Evolutionary conservation across 92 coral and sea anemone species (phyloP), one percentile per base, ranked within the genome.

Genomic region (Epizoanthus scotinus): DNA sequence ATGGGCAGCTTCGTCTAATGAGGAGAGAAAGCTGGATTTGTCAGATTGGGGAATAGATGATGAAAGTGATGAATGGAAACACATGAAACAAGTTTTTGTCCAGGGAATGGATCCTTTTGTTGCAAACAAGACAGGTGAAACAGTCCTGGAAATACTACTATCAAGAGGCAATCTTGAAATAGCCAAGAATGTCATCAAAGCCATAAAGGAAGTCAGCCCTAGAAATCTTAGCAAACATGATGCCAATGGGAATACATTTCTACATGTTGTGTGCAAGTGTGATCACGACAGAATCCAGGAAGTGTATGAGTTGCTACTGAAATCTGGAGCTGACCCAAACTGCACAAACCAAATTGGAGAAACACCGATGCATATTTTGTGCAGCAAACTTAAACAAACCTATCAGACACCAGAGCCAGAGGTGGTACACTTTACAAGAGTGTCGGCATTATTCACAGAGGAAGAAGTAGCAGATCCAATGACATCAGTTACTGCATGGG

Each of bases 221-320:
- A 25, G 0, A 1, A 36, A 18, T 19, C 49, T 25, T 19, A 31
- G 50, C 2, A 38, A 25, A 19, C 24, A 2, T 0, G 71, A 36
- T 12, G 9, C 26, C 8, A 29, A 14, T 28, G 70, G 70, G 9
- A 20, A 28, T 21, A 65, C 49, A 24, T 65, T 65, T 65, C 52
- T 64, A 66, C 71, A 66, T 36, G 44, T n/a, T 7, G 17, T 66
- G 28, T 66, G 71, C 71, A 66, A 66, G 15, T 36, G 24, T 66
- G 50, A 66, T 66, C 25, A 66, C 34, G 71, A 66, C 10, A 44
- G 50, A 44, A 44, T 44, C 14, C 50, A 44, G 50, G 50, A 44
- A 44, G 50, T 44, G 13, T 3, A 34, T 14, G 71, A 66, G 28
- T n/a, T 10, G 24, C 21, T 66, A 0, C 19, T 66, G 18, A 34